These are phyloP conservation scores for Empidonax alnorum DNA, from an alignment of 2,113 vertebrate species.

Conservation along the genomic window DNA sequence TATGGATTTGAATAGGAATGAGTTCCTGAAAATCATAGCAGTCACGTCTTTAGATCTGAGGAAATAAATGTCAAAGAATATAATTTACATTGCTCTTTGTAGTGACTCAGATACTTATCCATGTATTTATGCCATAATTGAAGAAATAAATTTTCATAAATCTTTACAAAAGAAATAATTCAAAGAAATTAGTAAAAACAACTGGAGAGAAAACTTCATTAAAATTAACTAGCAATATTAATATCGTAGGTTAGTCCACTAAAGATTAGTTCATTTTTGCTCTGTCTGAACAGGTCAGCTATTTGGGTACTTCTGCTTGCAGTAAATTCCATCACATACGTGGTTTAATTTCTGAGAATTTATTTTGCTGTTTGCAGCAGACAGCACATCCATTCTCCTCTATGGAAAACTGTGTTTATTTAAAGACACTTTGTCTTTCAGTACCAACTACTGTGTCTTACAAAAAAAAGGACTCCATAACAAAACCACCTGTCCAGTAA, in stretches of 20 bases:
- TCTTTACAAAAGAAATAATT: not conserved
- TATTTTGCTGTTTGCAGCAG: not conserved
- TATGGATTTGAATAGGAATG: not conserved
- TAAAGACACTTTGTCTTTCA: not conserved
- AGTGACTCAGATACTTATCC: not conserved
- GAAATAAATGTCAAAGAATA: not conserved
- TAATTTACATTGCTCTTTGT: not conserved
- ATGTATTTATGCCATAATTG: not conserved
- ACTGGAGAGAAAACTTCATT: not conserved
- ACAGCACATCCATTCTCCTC: not conserved
- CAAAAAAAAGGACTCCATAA: not conserved
- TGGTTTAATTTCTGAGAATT: not conserved
- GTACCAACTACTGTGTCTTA: not conserved
- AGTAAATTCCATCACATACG: not conserved
- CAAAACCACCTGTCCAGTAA: not conserved
- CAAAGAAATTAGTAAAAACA: not conserved
- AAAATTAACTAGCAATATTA: not conserved
- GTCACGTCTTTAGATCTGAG: not conserved
- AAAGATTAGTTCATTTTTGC: not conserved
- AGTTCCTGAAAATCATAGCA: not conserved
- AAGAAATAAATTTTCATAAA: not conserved
- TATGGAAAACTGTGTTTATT: not conserved
- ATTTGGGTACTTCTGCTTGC: not conserved
- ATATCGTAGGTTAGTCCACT: not conserved
- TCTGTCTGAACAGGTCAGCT: not conserved